These are phyloP conservation scores for Elysia chlorotica DNA, from an alignment of 1,140 invertebrate genomes.

Conservation along the genomic window DNA sequence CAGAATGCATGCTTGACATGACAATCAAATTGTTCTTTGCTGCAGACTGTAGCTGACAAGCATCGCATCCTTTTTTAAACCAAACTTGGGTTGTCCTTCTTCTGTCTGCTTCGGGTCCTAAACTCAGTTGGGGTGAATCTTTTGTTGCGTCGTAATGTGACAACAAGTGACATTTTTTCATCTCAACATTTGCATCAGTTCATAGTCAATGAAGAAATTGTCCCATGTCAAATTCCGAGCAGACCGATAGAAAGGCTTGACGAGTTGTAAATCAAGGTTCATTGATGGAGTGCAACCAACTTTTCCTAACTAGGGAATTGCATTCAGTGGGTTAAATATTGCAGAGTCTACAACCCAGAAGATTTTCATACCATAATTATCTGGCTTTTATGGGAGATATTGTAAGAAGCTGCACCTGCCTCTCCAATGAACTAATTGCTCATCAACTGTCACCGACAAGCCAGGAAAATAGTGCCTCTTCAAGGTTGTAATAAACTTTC, in stretches of 20 bases:
- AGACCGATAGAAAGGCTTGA: constrained; percentile 13
- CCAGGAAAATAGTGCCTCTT: constrained; percentile 26
- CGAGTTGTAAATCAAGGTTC: constrained; percentile 15
- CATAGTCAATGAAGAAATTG: constrained; percentile 26
- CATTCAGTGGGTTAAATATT: constrained; percentile 23
- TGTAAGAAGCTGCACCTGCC: constrained; percentile 45
- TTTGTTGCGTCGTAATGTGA: background rate
- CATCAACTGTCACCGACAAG: constrained; percentile 42
- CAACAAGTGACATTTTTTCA: background rate
- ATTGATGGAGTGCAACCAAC: background rate
- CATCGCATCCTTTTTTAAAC: background rate
- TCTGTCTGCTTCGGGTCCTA: background rate
- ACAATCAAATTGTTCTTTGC: constrained; percentile 6
- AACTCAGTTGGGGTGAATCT: background rate
- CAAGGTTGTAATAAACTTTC: constrained; percentile 21
- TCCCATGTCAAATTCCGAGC: constrained; percentile 26
- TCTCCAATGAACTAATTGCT: constrained; percentile 45
- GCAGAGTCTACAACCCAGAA: constrained; percentile 27
- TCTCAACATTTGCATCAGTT: background rate
- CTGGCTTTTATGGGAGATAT: constrained; percentile 63
- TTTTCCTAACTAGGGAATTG: constrained; percentile 16
- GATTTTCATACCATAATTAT: constrained; percentile 63
- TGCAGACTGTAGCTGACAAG: constrained; percentile 7
- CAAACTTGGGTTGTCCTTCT: background rate
- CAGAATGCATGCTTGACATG: constrained; percentile 1